Base-by-base conservation (phyloP, 2,113 vertebrate species). In the Paralichthys olivaceus region DNA sequence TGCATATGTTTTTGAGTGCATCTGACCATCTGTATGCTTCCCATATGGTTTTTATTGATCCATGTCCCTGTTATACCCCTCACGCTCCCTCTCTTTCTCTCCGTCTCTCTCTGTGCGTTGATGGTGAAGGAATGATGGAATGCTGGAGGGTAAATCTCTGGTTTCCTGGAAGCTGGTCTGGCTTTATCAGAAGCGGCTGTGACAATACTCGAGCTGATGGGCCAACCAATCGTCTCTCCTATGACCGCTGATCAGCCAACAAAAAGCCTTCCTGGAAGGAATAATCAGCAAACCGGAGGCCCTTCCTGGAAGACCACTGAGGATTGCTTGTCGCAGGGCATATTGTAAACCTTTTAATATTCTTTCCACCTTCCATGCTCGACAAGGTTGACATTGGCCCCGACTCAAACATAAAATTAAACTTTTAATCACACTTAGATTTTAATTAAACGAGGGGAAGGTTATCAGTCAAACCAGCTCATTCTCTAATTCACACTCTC, bases 131-230 rank as follows among this genome's bases (percentile, higher is more conserved):
- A 92, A 90, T 90, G 91, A 91, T 91, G 91, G 90, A 92, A 91
- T 90, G 88, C 90, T 87, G 80, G 81, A 91, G 88, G 89, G 88
- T 91, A 92, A 90, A 88, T 89, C 89, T 90, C 86, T 73, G 82
- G 83, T 91, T 93, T 92, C 92, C 91, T 91, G 90, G 90, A 92
- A 92, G 87, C 84, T 78, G 79, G 79, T 88, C 84, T 54, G 78
- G 70, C 80, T 92, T 93, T 92, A 91, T 93, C 92, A 91, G 89
- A 92, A 92, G 88, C 89, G 90, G 91, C 91, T 91, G 92, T 92
- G 90, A 92, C 91, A 90, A 88, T 87, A 87, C 85, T 75, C 14
- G 12, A 62, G 71, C 82, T 89, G 89, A 91, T 89, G 86, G 88
- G 87, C 87, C 84, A 80, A 86, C 83, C 82, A 32, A 86, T 74